Percentiles rank a stretch among this genome's conserved stretches.
phyloP scores from a whole-genome alignment of 2,888 invertebrate species.

The Unio delphinus region DNA sequence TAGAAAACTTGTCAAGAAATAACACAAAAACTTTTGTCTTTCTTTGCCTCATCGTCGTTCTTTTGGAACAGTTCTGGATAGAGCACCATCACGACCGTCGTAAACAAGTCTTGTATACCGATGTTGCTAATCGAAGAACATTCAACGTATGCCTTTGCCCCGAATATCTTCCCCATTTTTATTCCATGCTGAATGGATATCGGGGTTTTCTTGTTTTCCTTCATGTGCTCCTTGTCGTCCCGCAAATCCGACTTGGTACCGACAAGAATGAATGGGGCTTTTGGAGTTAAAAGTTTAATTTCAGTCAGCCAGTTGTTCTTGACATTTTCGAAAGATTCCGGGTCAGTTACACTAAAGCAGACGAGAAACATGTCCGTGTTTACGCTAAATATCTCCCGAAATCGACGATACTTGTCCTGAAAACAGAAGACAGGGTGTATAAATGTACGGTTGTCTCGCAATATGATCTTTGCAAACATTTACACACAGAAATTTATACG shows the following conservation, averaged over 20 bases:
- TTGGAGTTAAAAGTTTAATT: constrained; percentile 35
- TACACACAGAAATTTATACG: not conserved
- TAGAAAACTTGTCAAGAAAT: constrained; percentile 11
- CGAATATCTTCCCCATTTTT: constrained; percentile 44
- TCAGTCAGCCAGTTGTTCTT: constrained; percentile 54
- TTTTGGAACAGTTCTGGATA: constrained; percentile 18
- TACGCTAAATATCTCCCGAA: constrained; percentile 49
- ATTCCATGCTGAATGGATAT: constrained; percentile 43
- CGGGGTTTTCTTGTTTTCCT: constrained; percentile 23
- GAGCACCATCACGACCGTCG: constrained; percentile 38
- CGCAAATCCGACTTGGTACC: constrained; percentile 51
- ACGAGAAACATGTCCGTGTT: constrained; percentile 55
- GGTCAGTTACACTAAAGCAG: constrained; percentile 55
- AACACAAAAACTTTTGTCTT: constrained; percentile 11
- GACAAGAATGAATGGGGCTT: constrained; percentile 49
- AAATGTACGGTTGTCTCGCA: not conserved
- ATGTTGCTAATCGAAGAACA: constrained; percentile 51
- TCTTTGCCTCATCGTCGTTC: constrained; percentile 22
- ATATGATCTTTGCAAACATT: not conserved
- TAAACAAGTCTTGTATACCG: constrained; percentile 51
- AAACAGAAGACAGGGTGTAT: constrained; percentile 7
- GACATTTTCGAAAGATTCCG: constrained; percentile 48
- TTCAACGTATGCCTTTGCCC: constrained; percentile 52
- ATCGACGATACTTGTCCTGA: constrained; percentile 57
- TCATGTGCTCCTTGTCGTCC: constrained; percentile 31